phyloP scores from a whole-genome alignment of 2,113 vertebrate genomes.

The Neolamprologus falcicula region DNA sequence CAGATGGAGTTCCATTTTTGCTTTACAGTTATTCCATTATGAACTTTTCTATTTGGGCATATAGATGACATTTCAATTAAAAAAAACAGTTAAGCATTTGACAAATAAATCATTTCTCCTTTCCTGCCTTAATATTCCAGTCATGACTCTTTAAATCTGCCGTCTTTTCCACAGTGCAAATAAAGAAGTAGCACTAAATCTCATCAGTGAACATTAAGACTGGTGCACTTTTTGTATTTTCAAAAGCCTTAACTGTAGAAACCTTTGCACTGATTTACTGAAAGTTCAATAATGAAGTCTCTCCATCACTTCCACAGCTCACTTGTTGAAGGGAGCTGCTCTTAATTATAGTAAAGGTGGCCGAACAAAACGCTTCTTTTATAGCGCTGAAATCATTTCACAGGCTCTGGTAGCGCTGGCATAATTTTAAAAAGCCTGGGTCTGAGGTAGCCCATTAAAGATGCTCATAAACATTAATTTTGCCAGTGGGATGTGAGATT shows the following conservation, averaged over 20 bases:
- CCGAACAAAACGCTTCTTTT: conserved; percentile 60
- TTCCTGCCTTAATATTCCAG: neutral
- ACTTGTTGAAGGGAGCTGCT: conserved; percentile 47
- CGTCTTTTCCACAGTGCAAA: neutral
- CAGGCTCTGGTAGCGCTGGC: conserved; percentile 66
- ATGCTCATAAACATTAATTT: conserved; percentile 88
- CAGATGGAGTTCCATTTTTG: neutral
- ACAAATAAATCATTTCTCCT: neutral
- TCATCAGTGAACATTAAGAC: neutral
- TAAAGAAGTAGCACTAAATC: neutral
- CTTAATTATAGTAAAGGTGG: conserved; percentile 47
- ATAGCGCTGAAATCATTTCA: conserved; percentile 65
- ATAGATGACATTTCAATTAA: neutral
- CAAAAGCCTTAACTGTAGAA: neutral
- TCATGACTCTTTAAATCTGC: neutral
- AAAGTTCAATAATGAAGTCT: conserved; percentile 26
- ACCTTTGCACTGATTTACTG: conserved; percentile 2
- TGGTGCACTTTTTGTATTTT: neutral
- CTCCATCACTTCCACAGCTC: conserved; percentile 30
- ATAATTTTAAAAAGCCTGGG: conserved; percentile 82
- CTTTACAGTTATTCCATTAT: neutral
- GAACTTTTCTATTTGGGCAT: neutral
- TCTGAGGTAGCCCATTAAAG: conserved; percentile 86
- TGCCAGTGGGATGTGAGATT: conserved; percentile 80
- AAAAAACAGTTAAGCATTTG: neutral